phyloP scores from a whole-genome alignment of 2,797 vertebrate species.

The Yasuhikotakia modesta region DNA sequence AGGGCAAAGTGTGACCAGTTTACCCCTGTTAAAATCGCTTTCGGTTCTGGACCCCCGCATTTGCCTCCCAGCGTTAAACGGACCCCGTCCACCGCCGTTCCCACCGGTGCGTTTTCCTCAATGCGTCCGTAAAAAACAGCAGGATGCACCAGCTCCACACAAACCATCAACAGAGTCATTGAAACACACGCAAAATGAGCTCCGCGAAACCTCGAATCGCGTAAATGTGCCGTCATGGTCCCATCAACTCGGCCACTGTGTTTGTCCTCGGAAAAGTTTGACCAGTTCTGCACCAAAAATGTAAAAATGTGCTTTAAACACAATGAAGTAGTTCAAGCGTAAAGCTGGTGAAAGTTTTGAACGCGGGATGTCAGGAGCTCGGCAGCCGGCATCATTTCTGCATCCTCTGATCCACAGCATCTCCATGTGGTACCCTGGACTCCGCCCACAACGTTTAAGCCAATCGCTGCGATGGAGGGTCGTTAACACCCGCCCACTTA shows the following conservation, averaged over 20 bases:
- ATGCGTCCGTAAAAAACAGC: constrained; percentile 65
- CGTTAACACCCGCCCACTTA: constrained; percentile 55
- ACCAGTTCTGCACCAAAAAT: constrained; percentile 21
- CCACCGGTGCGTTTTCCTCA: constrained; percentile 69
- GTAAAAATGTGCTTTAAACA: background rate
- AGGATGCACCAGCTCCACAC: constrained; percentile 51
- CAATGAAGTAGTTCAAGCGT: constrained; percentile 2
- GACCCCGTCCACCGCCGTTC: constrained; percentile 68
- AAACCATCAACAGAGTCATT: constrained; percentile 50
- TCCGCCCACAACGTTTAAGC: constrained; percentile 61
- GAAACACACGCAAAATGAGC: constrained; percentile 54
- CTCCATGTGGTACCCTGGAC: constrained; percentile 66
- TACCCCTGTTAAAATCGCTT: constrained; percentile 63
- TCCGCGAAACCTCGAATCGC: constrained; percentile 59
- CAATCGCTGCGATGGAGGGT: constrained; percentile 58
- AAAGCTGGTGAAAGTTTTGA: constrained; percentile 7
- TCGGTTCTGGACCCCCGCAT: constrained; percentile 57
- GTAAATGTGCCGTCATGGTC: constrained; percentile 68
- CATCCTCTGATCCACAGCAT: constrained; percentile 62
- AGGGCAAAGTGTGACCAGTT: constrained; percentile 70
- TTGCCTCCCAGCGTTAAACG: constrained; percentile 57
- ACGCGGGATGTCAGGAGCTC: constrained; percentile 43
- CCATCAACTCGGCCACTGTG: constrained; percentile 62
- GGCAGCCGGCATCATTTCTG: constrained; percentile 60
- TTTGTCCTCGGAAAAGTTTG: constrained; percentile 5